Base-by-base conservation (phyloP, 2,888 invertebrate genomes). In the Onchidella celtica region DNA sequence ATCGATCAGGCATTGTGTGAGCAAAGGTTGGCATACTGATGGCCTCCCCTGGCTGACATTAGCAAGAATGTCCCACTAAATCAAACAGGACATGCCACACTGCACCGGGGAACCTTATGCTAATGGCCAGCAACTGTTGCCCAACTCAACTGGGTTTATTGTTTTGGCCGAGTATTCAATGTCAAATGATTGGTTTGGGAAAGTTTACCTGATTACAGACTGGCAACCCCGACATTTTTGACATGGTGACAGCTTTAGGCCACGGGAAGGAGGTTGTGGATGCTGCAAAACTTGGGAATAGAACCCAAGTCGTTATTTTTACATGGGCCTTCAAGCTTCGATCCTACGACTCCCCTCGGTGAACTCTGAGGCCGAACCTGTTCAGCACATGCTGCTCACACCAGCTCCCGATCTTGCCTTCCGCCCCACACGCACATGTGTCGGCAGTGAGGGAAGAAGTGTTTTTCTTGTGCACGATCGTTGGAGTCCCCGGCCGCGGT, bases 371-470 rank as follows among this genome's bases (percentile, higher is more conserved):
- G 57, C 55, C 65, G 34, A 63, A 69, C 55, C 40, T 70, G 65
- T 29, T 32, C 24, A 21, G 4, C 72, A 79, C 24, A 27, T 79
- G 65, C 57, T 66, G 40, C 40, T 36, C 29, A 55, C 68, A 77
- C 55, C 21, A 57, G 68, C 66, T 68, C 68, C 77, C 55, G 29
- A 55, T 77, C 55, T 47, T 68, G 14, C 27, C 77, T 77, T 73
- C 73, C 73, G 79, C 36, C 79, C 55, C 73, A 66, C 66, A 69
- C 74, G 68, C 29, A 75, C 47, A 65, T 36, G 59, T 66, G 66
- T 34, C 47, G 6, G 4, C 36, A 14, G 40, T 29, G 74, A 68
- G 69, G 24, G 59, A 55, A 27, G 79, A 40, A 38, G 55, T 78
- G 69, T 70, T 69, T 36, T 70, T 69, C 78, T 69, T 70, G 66